Base-by-base conservation (phyloP, 2,113 vertebrate genomes). In the Rhegmatorhina hoffmannsi region DNA sequence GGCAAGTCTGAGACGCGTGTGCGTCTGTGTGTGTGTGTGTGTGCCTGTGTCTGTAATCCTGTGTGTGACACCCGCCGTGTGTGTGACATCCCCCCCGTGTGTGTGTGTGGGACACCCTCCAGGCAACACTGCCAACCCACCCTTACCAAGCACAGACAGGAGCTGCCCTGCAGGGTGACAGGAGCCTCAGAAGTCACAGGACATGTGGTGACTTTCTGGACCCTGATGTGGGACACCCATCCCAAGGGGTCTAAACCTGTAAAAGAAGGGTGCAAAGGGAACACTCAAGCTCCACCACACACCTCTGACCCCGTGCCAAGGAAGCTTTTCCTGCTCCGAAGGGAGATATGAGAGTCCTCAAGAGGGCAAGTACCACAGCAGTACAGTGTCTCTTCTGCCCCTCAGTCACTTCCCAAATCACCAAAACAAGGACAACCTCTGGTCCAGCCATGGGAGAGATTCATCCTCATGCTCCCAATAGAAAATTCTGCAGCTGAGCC, bases 1-100 rank as follows among this genome's bases (percentile, higher is more conserved):
- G 26, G 40, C 33, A 47, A n/a, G 14, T n/a, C 1, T 53, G 55
- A 67, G 50, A 62, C 9, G 13, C 0, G 0, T 2, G 5, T 15
- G 18, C 7, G 40, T 43, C 40, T 15, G 40, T 40, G 40, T 40
- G 4, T 43, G 11, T 43, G 40, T 43, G 12, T 15, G 40, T 43
- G 13, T 43, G 40, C 15, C 9, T 12, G 40, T 40, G 12, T 13
- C 40, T 40, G 40, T 40, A 40, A 40, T 40, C 40, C 38, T 43
- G 40, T 43, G 40, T 12, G 11, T 38, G 38, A 13, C 11, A 38
- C 38, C 40, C 40, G 11, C 40, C 40, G 11, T 13, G 12, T 40
- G 40, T 11, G 40, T 38, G 38, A 40, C 38, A 40, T 11, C 38
- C 38, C 38, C 38, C 10, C 38, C 38, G 11, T 40, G 38, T 36